A percentile compares a stretch with the other conserved stretches of the same genome.
phyloP scores from a whole-genome alignment of 2,888 invertebrate genomes.

The Agonum fuliginosum region DNA sequence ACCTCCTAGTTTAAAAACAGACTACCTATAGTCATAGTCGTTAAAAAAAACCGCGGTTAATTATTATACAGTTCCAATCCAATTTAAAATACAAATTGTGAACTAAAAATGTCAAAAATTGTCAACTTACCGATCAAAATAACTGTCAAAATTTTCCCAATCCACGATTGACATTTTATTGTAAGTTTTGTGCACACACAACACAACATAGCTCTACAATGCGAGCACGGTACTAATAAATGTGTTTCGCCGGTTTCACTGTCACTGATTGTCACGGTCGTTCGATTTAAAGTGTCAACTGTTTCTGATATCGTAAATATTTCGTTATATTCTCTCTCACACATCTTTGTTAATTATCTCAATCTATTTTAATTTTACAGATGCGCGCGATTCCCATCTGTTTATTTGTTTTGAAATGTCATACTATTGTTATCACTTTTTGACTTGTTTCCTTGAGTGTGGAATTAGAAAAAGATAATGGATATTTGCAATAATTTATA shows the following conservation, averaged over 20 bases:
- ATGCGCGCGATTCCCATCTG: slow-evolving; percentile 5
- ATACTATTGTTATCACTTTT: not conserved
- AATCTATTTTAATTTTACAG: not conserved
- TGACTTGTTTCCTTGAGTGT: slow-evolving; percentile 11
- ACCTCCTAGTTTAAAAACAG: too few species aligned
- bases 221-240: slow-evolving; percentile 47
- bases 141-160: slow-evolving; percentile 19
- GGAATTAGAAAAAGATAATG: not conserved
- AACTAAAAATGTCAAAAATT: too few species aligned
- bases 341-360: slow-evolving; percentile 19
- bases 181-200: slow-evolving; percentile 22
- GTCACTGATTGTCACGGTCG: slow-evolving; percentile 25
- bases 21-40: too few species aligned
- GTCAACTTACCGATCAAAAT: slow-evolving; percentile 46
- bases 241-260: slow-evolving; percentile 45
- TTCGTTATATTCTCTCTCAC: not conserved
- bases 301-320: slow-evolving; percentile 11
- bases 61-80: too few species aligned
- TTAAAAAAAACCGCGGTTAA: too few species aligned
- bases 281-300: not conserved
- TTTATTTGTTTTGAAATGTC: slow-evolving; percentile 1
- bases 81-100: too few species aligned
- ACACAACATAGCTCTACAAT: slow-evolving; percentile 48
- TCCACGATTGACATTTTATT: slow-evolving; percentile 46
- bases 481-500: not conserved